These are phyloP conservation scores for Trachops cirrhosus DNA, from an alignment of 2,797 vertebrate species.

Conservation along the genomic window DNA sequence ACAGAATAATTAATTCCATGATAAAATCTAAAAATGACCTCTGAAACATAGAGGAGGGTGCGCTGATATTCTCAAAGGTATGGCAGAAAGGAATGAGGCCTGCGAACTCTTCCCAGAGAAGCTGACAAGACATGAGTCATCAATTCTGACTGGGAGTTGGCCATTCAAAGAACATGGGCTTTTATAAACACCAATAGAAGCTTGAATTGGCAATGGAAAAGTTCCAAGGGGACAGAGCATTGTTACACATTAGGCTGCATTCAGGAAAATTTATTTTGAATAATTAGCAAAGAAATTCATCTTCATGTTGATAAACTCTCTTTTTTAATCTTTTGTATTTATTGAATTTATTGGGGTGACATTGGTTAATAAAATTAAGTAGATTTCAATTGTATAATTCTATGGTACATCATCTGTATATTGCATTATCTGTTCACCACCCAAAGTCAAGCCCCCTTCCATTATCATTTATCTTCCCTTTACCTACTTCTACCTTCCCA, in stretches of 20 bases:
- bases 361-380: not conserved
- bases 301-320: not conserved
- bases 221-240: not conserved
- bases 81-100: not conserved
- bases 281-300: not conserved
- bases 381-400: not conserved
- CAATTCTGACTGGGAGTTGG: not conserved
- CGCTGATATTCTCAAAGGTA: not conserved
- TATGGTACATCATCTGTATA: not conserved
- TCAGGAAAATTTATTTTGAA: slow-evolving; percentile 7
- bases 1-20: not conserved
- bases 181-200: not conserved
- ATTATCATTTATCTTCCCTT: not conserved
- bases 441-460: not conserved
- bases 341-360: not conserved
- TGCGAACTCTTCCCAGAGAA: not conserved
- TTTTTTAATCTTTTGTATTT: not conserved
- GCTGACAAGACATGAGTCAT: not conserved
- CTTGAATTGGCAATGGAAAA: not conserved
- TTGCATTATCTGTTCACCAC: not conserved
- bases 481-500: not conserved
- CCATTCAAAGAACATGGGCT: not conserved
- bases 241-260: not conserved
- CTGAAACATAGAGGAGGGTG: not conserved
- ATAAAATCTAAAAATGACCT: not conserved